Conservation (phyloP, 2,888 invertebrate species). For the Electrophaes corylata region DNA sequence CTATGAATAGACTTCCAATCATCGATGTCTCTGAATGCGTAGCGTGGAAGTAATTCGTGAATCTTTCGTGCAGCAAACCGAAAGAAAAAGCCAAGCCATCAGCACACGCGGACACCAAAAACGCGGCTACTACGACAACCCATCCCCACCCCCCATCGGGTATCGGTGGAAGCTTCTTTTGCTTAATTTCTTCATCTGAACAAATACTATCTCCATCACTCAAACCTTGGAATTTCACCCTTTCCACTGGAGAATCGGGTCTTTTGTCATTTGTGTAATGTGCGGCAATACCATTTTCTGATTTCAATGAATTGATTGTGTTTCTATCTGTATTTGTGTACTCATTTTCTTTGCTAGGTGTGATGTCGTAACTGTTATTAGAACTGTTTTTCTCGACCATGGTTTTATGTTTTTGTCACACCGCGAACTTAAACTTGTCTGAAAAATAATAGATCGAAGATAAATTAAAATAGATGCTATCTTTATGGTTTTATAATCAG, state of each 20-base stretch:
- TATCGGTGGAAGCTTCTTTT: constrained; percentile 81
- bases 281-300: constrained; percentile 56
- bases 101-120: constrained; percentile 94
- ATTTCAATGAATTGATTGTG: constrained; percentile 70
- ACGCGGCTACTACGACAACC: constrained; percentile 93
- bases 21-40: constrained; percentile 93
- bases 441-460: constrained; percentile 13
- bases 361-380: constrained; percentile 35
- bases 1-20: constrained; percentile 95
- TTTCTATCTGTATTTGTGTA: constrained; percentile 56
- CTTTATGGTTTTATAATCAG: too few species aligned
- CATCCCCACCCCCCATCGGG: constrained; percentile 96
- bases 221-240: constrained; percentile 77
- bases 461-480: too few species aligned
- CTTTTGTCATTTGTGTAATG: constrained; percentile 49
- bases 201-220: constrained; percentile 74
- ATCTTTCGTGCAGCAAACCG: constrained; percentile 93
- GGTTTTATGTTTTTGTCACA: constrained; percentile 14
- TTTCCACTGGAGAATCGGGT: constrained; percentile 62
- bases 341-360: constrained; percentile 34
- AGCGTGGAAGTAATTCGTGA: constrained; percentile 90
- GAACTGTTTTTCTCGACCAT: constrained; percentile 43
- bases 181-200: constrained; percentile 65
- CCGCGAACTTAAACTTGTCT: constrained; percentile 32
- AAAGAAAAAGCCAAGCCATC: constrained; percentile 97